These are phyloP conservation scores for Hedychridium roseum DNA, from an alignment of 2,888 invertebrate genomes.

Conservation along the genomic window DNA sequence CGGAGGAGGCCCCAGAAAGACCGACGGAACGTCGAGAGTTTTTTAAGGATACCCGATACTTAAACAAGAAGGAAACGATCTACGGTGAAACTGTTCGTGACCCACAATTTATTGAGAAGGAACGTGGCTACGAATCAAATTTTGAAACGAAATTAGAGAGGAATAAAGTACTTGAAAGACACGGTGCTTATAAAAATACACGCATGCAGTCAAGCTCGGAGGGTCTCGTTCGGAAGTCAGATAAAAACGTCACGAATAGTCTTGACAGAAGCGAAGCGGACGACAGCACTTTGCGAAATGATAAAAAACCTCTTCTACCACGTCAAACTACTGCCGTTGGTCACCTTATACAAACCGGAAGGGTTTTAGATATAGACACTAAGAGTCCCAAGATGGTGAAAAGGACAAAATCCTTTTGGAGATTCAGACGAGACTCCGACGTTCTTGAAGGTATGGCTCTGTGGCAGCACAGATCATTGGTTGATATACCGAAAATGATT, in stretches of 20 bases:
- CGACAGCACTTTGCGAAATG: constrained; percentile 59
- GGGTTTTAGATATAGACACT: constrained; percentile 66
- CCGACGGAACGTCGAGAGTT: constrained; percentile 37
- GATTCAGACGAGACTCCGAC: constrained; percentile 78
- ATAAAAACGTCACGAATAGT: constrained; percentile 23
- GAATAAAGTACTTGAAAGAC: constrained; percentile 53
- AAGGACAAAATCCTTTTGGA: constrained; percentile 87
- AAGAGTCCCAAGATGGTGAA: constrained; percentile 70
- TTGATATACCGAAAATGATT: constrained; percentile 73
- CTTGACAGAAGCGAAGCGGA: constrained; percentile 53
- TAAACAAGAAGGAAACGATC: constrained; percentile 56
- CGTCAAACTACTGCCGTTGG: constrained; percentile 55
- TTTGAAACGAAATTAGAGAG: constrained; percentile 60
- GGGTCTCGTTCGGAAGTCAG: constrained; percentile 20
- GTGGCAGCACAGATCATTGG: constrained; percentile 86
- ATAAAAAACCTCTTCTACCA: constrained; percentile 67
- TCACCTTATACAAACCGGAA: constrained; percentile 47
- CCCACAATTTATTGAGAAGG: constrained; percentile 48
- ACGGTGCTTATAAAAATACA: constrained; percentile 30
- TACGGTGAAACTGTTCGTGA: constrained; percentile 52
- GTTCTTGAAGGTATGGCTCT: constrained; percentile 87
- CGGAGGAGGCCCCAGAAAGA: constrained; percentile 58
- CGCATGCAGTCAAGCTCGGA: constrained; percentile 14
- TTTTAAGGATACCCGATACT: constrained; percentile 50
- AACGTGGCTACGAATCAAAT: constrained; percentile 61